Base-by-base conservation (phyloP, 1,140 invertebrate genomes). In the Sycobia sp. region DNA sequence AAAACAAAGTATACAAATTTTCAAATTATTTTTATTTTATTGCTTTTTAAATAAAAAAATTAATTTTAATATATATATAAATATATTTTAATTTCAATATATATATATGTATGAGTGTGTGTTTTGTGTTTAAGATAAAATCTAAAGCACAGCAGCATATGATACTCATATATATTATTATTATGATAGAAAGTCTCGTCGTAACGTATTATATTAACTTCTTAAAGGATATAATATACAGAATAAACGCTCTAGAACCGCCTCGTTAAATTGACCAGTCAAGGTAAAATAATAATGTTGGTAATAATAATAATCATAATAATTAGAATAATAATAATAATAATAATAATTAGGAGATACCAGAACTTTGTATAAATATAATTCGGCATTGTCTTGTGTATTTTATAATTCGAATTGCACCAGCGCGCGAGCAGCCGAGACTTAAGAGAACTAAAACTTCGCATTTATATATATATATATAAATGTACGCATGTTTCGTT, bases 81-180 rank as follows among this genome's bases (percentile, higher is more conserved):
- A 67, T 71, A 71, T 71, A 72, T 71, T 66, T 68, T 69, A 73
- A 71, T 72, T 73, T n/a, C n/a, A 56, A 73, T 68, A 68, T 71
- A 67, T 72, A 73, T 72, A 69, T 70, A 70, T 72, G 65, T 70
- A 73, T 13, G 43, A 9, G n/a, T 41, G n/a, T 41, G n/a, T 18
- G 3, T 18, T 7, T 41, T n/a, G 22, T 23, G 39, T 41, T n/a
- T 20, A 18, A 70, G 57, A 73, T 73, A 7, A 68, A 65, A 72
- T 72, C 71, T 73, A 73, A 67, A 71, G 70, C 70, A 73, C 71
- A 71, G 69, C 69, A 68, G 61, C 71, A 63, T 63, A 49, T 43
- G 53, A 63, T 57, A 57, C 62, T 63, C 54, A 51, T 50, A 57
- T n/a, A n/a, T n/a, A n/a, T n/a, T n/a, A n/a, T n/a, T n/a, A n/a